Percentiles rank a stretch among this genome's conserved stretches.
Conservation (phyloP, 2,113 vertebrate genomes). For the Dipodomys merriami region DNA sequence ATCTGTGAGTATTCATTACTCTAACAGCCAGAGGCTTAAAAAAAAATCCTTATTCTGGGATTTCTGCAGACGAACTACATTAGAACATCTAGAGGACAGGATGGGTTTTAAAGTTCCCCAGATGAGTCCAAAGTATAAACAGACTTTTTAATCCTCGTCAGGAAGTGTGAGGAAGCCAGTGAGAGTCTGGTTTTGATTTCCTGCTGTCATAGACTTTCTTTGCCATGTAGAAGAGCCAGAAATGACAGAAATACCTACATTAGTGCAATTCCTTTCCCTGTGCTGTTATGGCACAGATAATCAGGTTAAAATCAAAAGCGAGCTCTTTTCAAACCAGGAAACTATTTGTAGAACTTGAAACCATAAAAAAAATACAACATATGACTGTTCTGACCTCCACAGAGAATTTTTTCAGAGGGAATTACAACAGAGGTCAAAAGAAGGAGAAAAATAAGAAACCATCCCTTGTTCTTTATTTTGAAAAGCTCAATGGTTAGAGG, state of each 20-base stretch:
- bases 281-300: conserved; percentile 52
- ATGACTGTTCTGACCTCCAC: conserved; percentile 6
- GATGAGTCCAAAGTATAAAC: neutral
- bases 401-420: neutral
- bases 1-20: neutral
- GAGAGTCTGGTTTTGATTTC: neutral
- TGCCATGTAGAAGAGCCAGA: neutral
- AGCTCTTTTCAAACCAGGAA: neutral
- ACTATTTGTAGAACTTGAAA: conserved; percentile 18
- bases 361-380: neutral
- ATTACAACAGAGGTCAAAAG: neutral
- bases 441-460: conserved; percentile 51
- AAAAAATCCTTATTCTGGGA: neutral
- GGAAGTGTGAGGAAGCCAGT: neutral
- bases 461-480: neutral
- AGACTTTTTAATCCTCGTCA: neutral
- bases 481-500: conserved; percentile 41
- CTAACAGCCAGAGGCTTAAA: neutral
- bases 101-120: neutral
- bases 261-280: conserved; percentile 61
- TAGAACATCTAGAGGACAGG: neutral
- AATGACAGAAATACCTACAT: neutral
- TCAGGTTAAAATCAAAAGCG: neutral
- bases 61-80: neutral
- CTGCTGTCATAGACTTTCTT: neutral